Base-by-base conservation (phyloP, 2,888 invertebrate genomes). In the Cheilosia impressa region DNA sequence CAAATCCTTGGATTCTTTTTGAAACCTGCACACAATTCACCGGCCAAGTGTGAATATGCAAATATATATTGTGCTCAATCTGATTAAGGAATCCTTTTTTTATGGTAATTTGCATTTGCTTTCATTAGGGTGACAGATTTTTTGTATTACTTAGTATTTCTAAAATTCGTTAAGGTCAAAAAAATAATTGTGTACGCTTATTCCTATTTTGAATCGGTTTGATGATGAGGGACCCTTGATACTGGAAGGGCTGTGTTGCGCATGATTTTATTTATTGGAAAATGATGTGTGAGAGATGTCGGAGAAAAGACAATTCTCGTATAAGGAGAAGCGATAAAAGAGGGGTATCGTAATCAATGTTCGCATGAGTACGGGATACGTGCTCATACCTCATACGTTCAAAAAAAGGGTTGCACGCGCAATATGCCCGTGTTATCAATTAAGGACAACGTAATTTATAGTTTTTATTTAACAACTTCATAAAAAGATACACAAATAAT, bases 101-200 rank as follows among this genome's bases (percentile, higher is more conserved):
- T 60, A 10, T 60, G 50, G n/a, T 60, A 17, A 45, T 45, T 63
- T 66, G 58, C 58, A 4, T 38, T 38, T 38, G 10, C 38, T 38
- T 17, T 55, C 41, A 53, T 72, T 41, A 57, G 69, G 45, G 66
- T 71, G 71, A 55, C 34, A 45, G 55, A 31, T 38, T 34, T 41
- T 78, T 43, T 62, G 9, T 31, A 15, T 63, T 69, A 34, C 45
- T 24, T 73, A 27, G 9, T 31, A 63, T 62, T 50, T n/a, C 43
- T 52, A 0, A 57, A 77, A 68, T 72, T 62, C 81, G 77, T 76
- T 60, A 81, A 77, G 85, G 85, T 85, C 85, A 77, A 72, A 72
- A 66, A 77, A 72, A 66, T 81, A 68, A 76, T 79, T 81, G 47
- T 71, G 75, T 75, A 81, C 47, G 47, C 22, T 22, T 22, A 24